phyloP scores from a whole-genome alignment of 2,113 vertebrate genomes.

The Erinaceus europaeus region DNA sequence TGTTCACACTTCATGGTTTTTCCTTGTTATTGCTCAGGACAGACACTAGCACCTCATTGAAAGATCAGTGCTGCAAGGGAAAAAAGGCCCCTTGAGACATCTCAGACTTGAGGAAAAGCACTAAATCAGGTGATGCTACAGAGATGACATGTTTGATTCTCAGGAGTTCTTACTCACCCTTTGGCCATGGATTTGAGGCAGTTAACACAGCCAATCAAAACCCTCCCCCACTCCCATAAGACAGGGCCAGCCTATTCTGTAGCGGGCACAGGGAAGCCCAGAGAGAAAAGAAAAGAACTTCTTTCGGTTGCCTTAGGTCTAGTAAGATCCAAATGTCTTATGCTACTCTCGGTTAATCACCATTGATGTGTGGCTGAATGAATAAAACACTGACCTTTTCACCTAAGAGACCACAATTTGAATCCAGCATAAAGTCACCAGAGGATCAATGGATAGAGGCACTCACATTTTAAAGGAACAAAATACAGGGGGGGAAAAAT shows the following conservation, averaged over 20 bases:
- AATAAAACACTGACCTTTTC: conserved; percentile 73
- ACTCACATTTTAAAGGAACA: conserved; percentile 66
- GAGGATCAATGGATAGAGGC: conserved; percentile 62
- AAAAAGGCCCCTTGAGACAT: conserved; percentile 78
- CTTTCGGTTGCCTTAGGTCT: conserved; percentile 62
- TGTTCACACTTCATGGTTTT: conserved; percentile 81
- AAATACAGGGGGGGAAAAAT: conserved; percentile 43
- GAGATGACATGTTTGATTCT: conserved; percentile 80
- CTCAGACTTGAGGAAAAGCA: conserved; percentile 78
- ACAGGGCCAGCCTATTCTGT: conserved; percentile 40
- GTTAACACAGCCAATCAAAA: conserved; percentile 76
- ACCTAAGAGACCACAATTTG: conserved; percentile 67
- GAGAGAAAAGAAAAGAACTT: conserved; percentile 66
- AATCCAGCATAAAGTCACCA: conserved; percentile 68
- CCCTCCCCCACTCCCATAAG: conserved; percentile 51
- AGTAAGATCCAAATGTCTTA: conserved; percentile 43
- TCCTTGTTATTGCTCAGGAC: conserved; percentile 82
- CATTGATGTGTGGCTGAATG: conserved; percentile 60
- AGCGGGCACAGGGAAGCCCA: conserved; percentile 21
- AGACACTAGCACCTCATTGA: conserved; percentile 82
- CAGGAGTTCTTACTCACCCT: conserved; percentile 67
- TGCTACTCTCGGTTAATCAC: conserved; percentile 67
- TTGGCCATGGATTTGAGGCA: conserved; percentile 72
- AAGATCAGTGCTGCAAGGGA: conserved; percentile 82
- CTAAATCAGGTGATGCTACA: conserved; percentile 80